phyloP scores from a whole-genome alignment of 2,888 invertebrate species.

The Acanthosepion esculentum region DNA sequence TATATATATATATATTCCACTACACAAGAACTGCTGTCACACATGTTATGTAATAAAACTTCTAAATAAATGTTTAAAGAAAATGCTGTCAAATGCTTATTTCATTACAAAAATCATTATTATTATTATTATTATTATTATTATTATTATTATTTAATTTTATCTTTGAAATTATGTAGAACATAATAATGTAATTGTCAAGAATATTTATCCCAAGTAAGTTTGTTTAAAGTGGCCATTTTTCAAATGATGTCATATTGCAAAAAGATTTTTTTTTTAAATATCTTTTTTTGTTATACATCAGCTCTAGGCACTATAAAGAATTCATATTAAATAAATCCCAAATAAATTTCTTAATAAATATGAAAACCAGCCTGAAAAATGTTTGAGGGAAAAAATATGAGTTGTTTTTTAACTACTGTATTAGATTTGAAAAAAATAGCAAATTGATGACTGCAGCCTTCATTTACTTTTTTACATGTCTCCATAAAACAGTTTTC shows the following conservation, averaged over 20 bases:
- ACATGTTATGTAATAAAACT: conserved; percentile 21
- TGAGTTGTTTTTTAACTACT: no score
- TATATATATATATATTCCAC: background rate
- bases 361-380: no score
- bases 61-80: conserved; percentile 20
- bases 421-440: no score
- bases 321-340: no score
- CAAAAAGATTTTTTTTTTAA: background rate
- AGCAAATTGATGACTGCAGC: no score
- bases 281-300: no score
- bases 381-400: no score
- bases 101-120: conserved; percentile 9
- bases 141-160: background rate
- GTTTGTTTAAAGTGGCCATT: conserved; percentile 11
- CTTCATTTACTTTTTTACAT: no score
- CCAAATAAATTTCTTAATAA: no score
- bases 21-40: conserved; percentile 4
- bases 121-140: conserved; percentile 33
- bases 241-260: background rate
- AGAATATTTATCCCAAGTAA: background rate
- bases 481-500: no score
- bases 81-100: background rate
- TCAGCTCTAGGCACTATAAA: no score
- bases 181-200: background rate
- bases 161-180: background rate